Percentiles rank a stretch among this genome's conserved stretches.
These are phyloP conservation scores for Orius insidiosus DNA, from an alignment of 1,140 invertebrate species.

Conservation along the genomic window DNA sequence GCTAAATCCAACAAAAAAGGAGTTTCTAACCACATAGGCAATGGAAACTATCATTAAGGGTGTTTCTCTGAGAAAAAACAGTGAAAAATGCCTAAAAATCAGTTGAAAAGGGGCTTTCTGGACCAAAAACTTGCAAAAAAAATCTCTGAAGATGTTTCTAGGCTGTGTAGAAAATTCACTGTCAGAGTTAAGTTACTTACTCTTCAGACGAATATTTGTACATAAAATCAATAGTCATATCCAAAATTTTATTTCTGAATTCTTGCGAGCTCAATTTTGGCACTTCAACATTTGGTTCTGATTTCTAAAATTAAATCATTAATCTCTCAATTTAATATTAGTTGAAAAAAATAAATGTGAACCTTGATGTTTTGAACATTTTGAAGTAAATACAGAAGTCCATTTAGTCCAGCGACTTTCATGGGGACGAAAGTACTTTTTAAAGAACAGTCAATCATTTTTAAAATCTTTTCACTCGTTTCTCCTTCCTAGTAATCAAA, in stretches of 20 bases:
- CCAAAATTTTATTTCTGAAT: slow-evolving; percentile 19
- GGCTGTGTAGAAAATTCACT: too few species aligned
- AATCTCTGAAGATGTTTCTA: too few species aligned
- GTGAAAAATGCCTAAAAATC: too few species aligned
- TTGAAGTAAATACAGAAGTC: slow-evolving; percentile 58
- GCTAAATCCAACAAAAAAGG: too few species aligned
- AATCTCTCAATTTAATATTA: too few species aligned
- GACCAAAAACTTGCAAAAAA: too few species aligned
- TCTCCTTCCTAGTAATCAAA: slow-evolving; percentile 30
- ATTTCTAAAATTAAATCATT: slow-evolving; percentile 10
- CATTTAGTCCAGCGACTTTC: slow-evolving; percentile 49
- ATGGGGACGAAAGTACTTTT: slow-evolving; percentile 46
- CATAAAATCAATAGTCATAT: slow-evolving; percentile 48
- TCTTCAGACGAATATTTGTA: slow-evolving; percentile 37
- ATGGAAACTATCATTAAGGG: too few species aligned
- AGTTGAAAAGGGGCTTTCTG: too few species aligned
- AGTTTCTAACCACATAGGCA: too few species aligned
- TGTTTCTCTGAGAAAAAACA: too few species aligned
- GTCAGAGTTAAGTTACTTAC: slow-evolving; percentile 32
- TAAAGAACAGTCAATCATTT: slow-evolving; percentile 41
- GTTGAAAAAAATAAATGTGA: neutral
- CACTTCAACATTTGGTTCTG: slow-evolving; percentile 1
- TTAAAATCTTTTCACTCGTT: slow-evolving; percentile 39
- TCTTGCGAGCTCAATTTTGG: slow-evolving; percentile 8
- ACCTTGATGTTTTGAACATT: slow-evolving; percentile 23